Base-by-base conservation (phyloP, 2,113 vertebrate genomes). In the Bothrops jararaca region DNA sequence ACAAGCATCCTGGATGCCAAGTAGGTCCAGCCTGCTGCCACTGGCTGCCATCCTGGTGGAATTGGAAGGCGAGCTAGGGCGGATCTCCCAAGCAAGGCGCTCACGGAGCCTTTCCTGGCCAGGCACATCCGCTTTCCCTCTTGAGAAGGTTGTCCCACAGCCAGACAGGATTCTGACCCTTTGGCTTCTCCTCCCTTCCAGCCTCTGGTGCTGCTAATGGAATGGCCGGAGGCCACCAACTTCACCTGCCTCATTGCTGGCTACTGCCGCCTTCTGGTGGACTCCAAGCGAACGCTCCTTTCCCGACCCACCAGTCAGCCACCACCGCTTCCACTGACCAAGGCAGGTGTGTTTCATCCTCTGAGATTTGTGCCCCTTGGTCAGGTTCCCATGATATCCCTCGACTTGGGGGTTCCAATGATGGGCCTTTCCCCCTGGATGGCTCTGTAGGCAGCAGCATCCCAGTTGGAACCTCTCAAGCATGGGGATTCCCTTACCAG, bases 201-300 rank as follows among this genome's bases (percentile, higher is more conserved):
- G 99, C 98, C 99, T 0, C 97, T 99, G 95, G 98, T 99, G 92
- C 95, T 99, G 95, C 98, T 99, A 94, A 99, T 99, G 99, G 99
- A 99, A 97, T 99, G 99, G 99, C 99, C 99, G 0, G 99, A 99
- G 97, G 99, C 99, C 95, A 98, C 98, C 97, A 99, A 99, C 96
- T 99, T 99, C 69, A 98, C 99, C 94, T 99, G 99, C 96, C 98
- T 99, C 93, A 99, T 99, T n/a, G 98, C 99, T 3, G 99, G 99
- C 94, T 99, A 99, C 98, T 99, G 98, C 98, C 99, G 98, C 94
- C 98, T 99, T 54, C 98, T 99, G 97, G 98, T 99, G 96, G 99
- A 99, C 97, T 98, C 99, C 94, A 99, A 99, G 97, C 98, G 98
- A 96, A 98, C 98, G 96, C 98, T 99, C 96, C 99, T 99, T 97